Percentiles rank a stretch among this genome's conserved stretches.
phyloP scores from a whole-genome alignment of 2,888 invertebrate genomes.

The Andrena trimmerana region DNA sequence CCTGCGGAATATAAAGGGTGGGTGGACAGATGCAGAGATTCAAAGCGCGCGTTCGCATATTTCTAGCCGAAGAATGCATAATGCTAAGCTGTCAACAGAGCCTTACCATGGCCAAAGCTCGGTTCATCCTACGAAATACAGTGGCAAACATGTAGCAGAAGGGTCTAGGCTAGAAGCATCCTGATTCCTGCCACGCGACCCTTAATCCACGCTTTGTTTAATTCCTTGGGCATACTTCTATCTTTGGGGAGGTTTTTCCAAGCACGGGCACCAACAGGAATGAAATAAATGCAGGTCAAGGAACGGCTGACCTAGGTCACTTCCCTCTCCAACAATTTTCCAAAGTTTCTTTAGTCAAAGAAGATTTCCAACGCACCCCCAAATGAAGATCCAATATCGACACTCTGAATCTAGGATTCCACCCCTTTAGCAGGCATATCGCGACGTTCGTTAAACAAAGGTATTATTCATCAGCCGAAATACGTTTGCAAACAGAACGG shows the following conservation, averaged over 20 bases:
- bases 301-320: neutral
- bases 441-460: slow-evolving; percentile 15
- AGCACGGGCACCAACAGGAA: neutral
- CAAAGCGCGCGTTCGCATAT: neutral
- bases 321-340: too few relatives aligned
- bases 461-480: slow-evolving; percentile 23
- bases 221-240: neutral
- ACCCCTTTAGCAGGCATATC: neutral
- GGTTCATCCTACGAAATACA: slow-evolving; percentile 43
- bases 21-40: slow-evolving; percentile 22
- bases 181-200: slow-evolving; percentile 24
- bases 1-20: neutral
- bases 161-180: slow-evolving; percentile 17
- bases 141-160: slow-evolving; percentile 22
- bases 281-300: neutral
- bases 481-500: slow-evolving; percentile 21
- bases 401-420: neutral
- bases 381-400: too few relatives aligned
- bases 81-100: slow-evolving; percentile 28
- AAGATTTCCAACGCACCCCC: too few relatives aligned
- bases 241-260: slow-evolving; percentile 8
- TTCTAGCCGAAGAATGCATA: slow-evolving; percentile 13
- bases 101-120: slow-evolving; percentile 24
- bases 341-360: too few relatives aligned
- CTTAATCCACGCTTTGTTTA: slow-evolving; percentile 33